These are phyloP conservation scores for Todus mexicanus DNA, from an alignment of 2,797 vertebrate genomes.

Conservation along the genomic window DNA sequence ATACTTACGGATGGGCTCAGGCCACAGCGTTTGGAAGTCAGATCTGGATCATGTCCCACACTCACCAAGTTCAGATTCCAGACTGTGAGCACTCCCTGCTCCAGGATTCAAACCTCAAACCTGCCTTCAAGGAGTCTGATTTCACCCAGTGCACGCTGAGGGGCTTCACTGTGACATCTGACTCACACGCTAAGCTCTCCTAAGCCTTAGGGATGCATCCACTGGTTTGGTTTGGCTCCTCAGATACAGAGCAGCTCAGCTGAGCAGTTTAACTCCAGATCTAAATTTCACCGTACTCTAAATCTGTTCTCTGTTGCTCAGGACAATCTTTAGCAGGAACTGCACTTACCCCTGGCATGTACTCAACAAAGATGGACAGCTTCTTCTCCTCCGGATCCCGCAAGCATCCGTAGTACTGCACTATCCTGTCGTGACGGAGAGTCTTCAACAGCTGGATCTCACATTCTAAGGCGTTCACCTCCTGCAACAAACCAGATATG, in stretches of 20 bases:
- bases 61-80: conserved; percentile 23
- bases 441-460: conserved; percentile 95
- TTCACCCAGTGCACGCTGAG: neutral
- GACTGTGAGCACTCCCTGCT: conserved; percentile 24
- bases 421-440: conserved; percentile 88
- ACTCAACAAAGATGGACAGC: conserved; percentile 92
- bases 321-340: neutral
- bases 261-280: neutral
- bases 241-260: neutral
- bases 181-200: neutral
- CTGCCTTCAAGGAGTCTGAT: neutral
- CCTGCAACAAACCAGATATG: conserved; percentile 67
- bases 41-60: neutral
- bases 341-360: conserved; percentile 89
- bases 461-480: conserved; percentile 92
- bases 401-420: conserved; percentile 91
- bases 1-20: conserved; percentile 32
- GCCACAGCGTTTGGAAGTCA: neutral
- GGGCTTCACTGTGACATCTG: neutral
- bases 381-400: conserved; percentile 87
- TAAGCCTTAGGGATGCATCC: neutral
- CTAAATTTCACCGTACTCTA: neutral
- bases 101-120: neutral
- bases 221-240: neutral
- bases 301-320: neutral